Evolutionary conservation across 2,888 invertebrate species (phyloP), one percentile per base, ranked within the genome.

Genomic region (Zootermopsis nevadensis): DNA sequence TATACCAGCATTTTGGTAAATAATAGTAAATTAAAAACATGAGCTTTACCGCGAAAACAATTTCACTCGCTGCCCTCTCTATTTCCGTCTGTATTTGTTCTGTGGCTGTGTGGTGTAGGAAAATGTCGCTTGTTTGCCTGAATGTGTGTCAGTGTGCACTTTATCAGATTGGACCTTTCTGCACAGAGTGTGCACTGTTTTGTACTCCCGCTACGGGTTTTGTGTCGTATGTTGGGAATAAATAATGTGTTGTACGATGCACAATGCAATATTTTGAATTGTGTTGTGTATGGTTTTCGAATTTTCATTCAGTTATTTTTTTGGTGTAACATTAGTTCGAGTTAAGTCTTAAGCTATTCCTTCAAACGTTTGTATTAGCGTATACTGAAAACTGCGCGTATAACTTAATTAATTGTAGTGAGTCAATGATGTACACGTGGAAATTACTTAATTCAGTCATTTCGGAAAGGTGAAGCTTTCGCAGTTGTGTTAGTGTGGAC

Each of bases 111-210:
- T 42, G 38, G 60, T 60, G 60, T 12, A 60, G 60, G 60, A 27
- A 27, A 60, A 60, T 27, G 60, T 60, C 60, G 15, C 60, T n/a
- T 60, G 60, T 60, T n/a, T 60, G 60, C 60, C 48, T 48, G 48
- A 48, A 15, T 19, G 15, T 48, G 19, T 19, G 48, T 48, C 48
- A 27, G n/a, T 60, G 6, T 12, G 60, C 60, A 60, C 60, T 60
- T 60, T 60, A 60, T 60, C 60, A 60, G 60, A 60, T 60, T 60
- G 60, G 27, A 60, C 27, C 27, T 60, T n/a, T n/a, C 60, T 60
- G 27, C 6, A 12, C n/a, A 27, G n/a, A n/a, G 60, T n/a, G n/a
- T 6, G 15, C n/a, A 60, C 60, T 27, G 27, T 60, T 48, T 48
- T 48, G 48, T 48, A 15, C 48, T 48, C 19, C 19, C 48, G 27